A percentile compares a stretch with the other conserved stretches of the same genome.
phyloP scores from a whole-genome alignment of 1,140 invertebrate species.

The Aphelenchoides besseyi region DNA sequence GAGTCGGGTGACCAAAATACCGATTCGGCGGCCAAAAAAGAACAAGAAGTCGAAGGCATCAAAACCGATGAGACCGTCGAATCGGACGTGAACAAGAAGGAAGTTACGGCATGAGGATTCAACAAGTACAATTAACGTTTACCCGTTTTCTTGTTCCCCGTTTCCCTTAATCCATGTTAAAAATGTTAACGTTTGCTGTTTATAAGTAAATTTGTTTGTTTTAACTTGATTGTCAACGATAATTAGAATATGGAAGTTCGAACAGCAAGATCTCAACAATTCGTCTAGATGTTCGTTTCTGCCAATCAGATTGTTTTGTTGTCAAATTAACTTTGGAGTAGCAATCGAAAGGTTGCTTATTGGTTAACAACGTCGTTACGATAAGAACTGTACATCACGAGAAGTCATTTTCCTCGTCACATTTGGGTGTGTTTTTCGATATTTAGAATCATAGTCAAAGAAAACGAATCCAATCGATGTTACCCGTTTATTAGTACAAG shows the following conservation, averaged over 20 bases:
- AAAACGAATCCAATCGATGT: not conserved
- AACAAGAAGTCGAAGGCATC: not conserved
- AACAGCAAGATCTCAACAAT: no score
- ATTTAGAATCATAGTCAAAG: no score
- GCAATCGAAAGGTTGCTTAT: no score
- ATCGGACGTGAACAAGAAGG: not conserved
- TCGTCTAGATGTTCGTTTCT: no score
- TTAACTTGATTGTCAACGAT: not conserved
- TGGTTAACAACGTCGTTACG: no score
- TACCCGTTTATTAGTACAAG: not conserved
- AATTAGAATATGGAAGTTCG: no score
- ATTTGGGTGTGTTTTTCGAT: no score
- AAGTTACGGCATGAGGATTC: no score
- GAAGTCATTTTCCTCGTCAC: no score
- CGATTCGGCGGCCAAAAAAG: not conserved
- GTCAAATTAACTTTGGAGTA: no score
- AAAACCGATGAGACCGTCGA: not conserved
- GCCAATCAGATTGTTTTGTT: no score
- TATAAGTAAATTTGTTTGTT: slow-evolving; percentile 4
- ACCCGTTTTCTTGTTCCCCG: not conserved
- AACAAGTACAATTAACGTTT: not conserved
- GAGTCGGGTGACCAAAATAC: not conserved
- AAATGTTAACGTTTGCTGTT: not conserved
- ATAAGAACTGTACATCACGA: no score
- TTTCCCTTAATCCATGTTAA: not conserved